These are phyloP conservation scores for Petaurus breviceps DNA, from an alignment of 2,113 vertebrate genomes.

Conservation along the genomic window DNA sequence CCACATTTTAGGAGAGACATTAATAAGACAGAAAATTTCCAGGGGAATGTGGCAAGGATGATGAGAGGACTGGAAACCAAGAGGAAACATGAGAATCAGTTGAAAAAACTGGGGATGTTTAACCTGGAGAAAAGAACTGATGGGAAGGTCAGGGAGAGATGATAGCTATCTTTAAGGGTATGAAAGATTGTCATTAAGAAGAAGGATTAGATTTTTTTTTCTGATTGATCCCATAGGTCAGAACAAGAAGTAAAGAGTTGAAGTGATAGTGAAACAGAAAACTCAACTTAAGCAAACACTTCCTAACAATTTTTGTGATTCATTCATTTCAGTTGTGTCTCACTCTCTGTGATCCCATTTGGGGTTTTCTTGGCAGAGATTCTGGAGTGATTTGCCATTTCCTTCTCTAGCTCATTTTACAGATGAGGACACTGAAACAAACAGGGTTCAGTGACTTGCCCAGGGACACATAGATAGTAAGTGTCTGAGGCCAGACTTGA, in stretches of 20 bases:
- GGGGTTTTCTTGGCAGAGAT: not conserved
- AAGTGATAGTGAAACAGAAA: not conserved
- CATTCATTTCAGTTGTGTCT: not conserved
- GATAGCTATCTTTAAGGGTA: not conserved
- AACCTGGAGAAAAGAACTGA: not conserved
- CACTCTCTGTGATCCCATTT: not conserved
- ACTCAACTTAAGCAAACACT: not conserved
- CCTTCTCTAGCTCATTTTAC: not conserved
- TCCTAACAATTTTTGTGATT: not conserved
- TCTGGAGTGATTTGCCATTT: not conserved
- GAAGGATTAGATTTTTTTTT: not conserved
- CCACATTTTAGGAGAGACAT: not conserved
- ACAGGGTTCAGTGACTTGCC: not conserved
- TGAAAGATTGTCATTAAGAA: not conserved
- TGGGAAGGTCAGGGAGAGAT: not conserved
- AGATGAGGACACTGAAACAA: not conserved
- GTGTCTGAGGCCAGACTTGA: not conserved
- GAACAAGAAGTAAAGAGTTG: not conserved
- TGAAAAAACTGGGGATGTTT: not conserved
- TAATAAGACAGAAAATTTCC: not conserved
- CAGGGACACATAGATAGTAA: not conserved
- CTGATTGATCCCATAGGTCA: not conserved
- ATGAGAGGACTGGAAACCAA: not conserved
- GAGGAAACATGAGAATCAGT: not conserved
- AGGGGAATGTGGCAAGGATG: not conserved